These are phyloP conservation scores for Chaetorhynchus papuensis DNA, from an alignment of 2,113 vertebrate species.

Conservation along the genomic window DNA sequence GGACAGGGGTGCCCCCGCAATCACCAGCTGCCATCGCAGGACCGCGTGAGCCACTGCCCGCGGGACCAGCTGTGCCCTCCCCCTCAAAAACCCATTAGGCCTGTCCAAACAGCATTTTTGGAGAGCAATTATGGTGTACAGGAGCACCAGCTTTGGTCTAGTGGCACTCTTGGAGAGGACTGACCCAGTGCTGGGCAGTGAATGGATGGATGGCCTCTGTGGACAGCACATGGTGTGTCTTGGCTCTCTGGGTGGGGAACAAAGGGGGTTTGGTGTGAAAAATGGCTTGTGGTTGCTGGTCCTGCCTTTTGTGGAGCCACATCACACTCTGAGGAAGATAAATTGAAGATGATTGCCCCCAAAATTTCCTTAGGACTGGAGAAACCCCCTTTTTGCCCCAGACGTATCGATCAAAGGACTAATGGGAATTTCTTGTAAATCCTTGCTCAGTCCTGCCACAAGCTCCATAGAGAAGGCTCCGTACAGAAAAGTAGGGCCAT, in stretches of 20 bases:
- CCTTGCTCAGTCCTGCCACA: neutral
- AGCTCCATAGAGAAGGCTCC: neutral
- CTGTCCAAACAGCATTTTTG: neutral
- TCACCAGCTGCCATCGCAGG: neutral
- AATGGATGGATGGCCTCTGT: fast-evolving
- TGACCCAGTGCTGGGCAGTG: fast-evolving
- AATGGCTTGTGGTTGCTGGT: fast-evolving
- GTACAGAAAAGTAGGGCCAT: neutral
- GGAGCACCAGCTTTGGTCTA: neutral
- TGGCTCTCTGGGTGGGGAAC: neutral
- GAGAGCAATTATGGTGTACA: neutral
- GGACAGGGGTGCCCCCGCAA: neutral
- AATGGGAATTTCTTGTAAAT: neutral
- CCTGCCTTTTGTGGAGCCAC: neutral
- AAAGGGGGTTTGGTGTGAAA: fast-evolving
- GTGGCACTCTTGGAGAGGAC: too few species aligned
- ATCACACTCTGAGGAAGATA: neutral
- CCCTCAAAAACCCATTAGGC: neutral
- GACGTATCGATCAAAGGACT: fast-evolving
- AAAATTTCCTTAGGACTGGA: neutral
- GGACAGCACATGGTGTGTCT: fast-evolving
- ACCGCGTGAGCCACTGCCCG: fast-evolving
- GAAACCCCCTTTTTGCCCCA: fast-evolving
- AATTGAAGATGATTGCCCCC: neutral
- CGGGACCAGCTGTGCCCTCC: fast-evolving